Conservation (phyloP, 2,888 invertebrate species). For the Drosophila infuscata region DNA sequence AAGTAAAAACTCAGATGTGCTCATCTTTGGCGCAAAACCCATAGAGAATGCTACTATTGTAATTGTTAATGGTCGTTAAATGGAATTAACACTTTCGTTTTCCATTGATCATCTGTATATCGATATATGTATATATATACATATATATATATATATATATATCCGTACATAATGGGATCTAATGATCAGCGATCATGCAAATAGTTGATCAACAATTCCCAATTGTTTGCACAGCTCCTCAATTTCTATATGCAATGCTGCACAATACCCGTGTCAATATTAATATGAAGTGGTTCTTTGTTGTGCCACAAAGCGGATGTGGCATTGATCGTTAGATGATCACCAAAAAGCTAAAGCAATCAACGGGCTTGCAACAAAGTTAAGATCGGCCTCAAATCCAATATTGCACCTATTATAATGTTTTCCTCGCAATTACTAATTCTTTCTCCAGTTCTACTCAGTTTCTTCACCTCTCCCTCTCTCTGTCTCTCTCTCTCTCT, state of each 20-base stretch:
- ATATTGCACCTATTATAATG: not conserved
- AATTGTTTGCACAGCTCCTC: slow-evolving; percentile 17
- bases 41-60: slow-evolving; percentile 40
- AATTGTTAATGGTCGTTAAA: slow-evolving; percentile 50
- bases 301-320: slow-evolving; percentile 6
- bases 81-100: slow-evolving; percentile 77
- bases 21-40: slow-evolving; percentile 10
- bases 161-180: slow-evolving; percentile 13
- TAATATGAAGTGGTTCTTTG: slow-evolving; percentile 13
- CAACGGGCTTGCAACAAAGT: not conserved
- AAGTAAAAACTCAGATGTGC: slow-evolving; percentile 8
- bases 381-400: not conserved
- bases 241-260: slow-evolving; percentile 8
- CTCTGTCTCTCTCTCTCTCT: too few relatives aligned
- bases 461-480: not conserved
- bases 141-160: not conserved
- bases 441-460: too few relatives aligned
- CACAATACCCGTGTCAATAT: slow-evolving; percentile 12
- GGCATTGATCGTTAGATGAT: not conserved
- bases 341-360: not conserved
- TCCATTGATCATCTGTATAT: slow-evolving; percentile 6
- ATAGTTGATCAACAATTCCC: slow-evolving; percentile 23
- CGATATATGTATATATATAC: not conserved
- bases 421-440: not conserved
- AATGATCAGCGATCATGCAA: slow-evolving; percentile 25